phyloP scores from a whole-genome alignment of 1,140 invertebrate species.

The Bemisia tabaci region DNA sequence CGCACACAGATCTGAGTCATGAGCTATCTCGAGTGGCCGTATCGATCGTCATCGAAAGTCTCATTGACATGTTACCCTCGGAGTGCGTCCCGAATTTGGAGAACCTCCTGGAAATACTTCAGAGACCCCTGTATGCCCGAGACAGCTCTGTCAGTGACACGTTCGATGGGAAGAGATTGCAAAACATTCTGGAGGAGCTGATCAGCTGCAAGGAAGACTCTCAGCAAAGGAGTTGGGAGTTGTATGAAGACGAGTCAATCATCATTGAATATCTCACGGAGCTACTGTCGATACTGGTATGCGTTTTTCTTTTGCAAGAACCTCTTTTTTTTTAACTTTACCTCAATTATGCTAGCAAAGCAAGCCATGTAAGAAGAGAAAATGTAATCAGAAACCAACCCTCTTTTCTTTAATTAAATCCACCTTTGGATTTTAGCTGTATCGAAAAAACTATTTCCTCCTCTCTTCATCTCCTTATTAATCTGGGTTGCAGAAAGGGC shows the following conservation, averaged over 20 bases:
- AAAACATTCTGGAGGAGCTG: constrained; percentile 63
- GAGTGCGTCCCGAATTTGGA: constrained; percentile 7
- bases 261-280: constrained; percentile 72
- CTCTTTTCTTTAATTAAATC: no score
- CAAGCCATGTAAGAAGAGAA: no score
- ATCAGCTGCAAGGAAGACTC: constrained; percentile 82
- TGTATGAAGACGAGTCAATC: constrained; percentile 78
- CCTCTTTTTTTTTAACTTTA: constrained; percentile 1
- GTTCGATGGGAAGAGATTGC: constrained; percentile 62
- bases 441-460: no score
- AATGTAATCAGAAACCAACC: no score
- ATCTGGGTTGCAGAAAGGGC: no score
- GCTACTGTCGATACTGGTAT: constrained; percentile 71
- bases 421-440: no score
- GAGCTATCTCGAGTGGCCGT: constrained; percentile 74
- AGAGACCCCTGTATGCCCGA: constrained; percentile 6
- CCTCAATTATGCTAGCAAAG: no score
- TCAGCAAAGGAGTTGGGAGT: constrained; percentile 83
- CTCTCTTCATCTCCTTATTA: no score
- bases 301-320: constrained; percentile 17
- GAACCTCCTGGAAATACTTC: constrained; percentile 14
- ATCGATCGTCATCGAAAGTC: constrained; percentile 48
- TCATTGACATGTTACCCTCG: constrained; percentile 22
- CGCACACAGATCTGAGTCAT: constrained; percentile 71
- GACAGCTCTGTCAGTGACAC: constrained; percentile 39